These are phyloP conservation scores for Hipposideros larvatus DNA, from an alignment of 2,797 vertebrate genomes.

Conservation along the genomic window DNA sequence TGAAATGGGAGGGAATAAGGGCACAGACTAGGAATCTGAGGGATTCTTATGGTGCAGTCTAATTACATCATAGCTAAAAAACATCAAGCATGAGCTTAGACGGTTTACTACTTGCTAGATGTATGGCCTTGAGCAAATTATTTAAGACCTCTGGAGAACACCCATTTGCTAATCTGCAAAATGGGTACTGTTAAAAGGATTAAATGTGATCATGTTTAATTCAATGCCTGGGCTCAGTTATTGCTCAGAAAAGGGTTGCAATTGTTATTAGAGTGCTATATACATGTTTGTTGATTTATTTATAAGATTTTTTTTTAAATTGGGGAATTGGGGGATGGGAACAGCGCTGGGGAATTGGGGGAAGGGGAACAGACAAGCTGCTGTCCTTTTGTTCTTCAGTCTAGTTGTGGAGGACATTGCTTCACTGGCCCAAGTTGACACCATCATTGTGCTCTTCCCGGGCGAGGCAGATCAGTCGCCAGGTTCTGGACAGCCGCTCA, in stretches of 20 bases:
- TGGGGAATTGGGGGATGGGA: too few species aligned
- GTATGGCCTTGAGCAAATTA: neutral
- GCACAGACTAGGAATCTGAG: neutral
- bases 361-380: too few species aligned
- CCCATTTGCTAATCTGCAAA: constrained; percentile 47
- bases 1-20: neutral
- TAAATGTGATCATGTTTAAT: neutral
- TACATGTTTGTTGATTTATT: too few species aligned
- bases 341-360: too few species aligned
- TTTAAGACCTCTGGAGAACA: neutral
- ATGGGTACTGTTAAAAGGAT: neutral
- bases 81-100: constrained; percentile 18
- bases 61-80: neutral
- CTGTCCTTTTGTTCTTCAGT: too few species aligned
- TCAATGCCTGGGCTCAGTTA: neutral
- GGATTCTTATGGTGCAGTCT: neutral
- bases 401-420: too few species aligned
- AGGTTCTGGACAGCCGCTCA: too few species aligned
- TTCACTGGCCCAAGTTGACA: too few species aligned
- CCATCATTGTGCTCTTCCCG: too few species aligned
- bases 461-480: too few species aligned
- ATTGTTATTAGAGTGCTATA: neutral
- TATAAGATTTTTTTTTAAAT: too few species aligned
- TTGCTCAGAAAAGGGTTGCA: constrained; percentile 26
- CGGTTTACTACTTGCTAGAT: constrained; percentile 31